Conservation (phyloP, 1,140 invertebrate genomes). For the Megalonaias nervosa region DNA sequence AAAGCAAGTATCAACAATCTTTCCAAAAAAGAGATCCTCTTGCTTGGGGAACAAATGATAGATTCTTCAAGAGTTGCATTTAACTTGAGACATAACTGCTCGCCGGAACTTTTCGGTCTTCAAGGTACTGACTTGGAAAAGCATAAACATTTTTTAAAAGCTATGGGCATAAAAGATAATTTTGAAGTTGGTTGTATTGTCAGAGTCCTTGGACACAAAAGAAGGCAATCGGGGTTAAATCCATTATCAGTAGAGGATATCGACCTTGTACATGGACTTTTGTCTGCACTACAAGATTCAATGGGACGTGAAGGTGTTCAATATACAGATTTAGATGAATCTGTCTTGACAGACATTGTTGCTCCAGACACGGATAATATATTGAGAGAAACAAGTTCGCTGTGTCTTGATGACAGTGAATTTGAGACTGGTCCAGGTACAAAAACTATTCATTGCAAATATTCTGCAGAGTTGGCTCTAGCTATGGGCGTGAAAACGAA, state of each 20-base stretch:
- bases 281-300: slow-evolving; percentile 1
- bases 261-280: not conserved
- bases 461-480: slow-evolving; percentile 17
- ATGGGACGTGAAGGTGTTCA: not conserved
- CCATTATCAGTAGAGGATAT: slow-evolving; percentile 5
- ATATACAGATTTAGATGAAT: slow-evolving; percentile 6
- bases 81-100: slow-evolving; percentile 5
- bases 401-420: slow-evolving; percentile 42
- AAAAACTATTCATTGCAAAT: slow-evolving; percentile 35
- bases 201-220: too few relatives aligned
- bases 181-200: too few relatives aligned
- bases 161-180: slow-evolving; percentile 13
- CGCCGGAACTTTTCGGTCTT: slow-evolving; percentile 11
- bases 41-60: slow-evolving; percentile 11
- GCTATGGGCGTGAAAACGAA: slow-evolving; percentile 46
- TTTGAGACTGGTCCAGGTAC: slow-evolving; percentile 13
- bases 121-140: not conserved
- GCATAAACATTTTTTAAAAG: slow-evolving; percentile 1
- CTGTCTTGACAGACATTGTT: slow-evolving; percentile 10
- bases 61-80: slow-evolving; percentile 9
- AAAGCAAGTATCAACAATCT: not conserved
- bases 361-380: slow-evolving; percentile 32
- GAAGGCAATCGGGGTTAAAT: too few relatives aligned
- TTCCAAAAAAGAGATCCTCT: not conserved
- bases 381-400: slow-evolving; percentile 18